Evolutionary conservation across 2,113 vertebrate genomes (phyloP).

Genomic region (Sakesphorus luctuosus): DNA sequence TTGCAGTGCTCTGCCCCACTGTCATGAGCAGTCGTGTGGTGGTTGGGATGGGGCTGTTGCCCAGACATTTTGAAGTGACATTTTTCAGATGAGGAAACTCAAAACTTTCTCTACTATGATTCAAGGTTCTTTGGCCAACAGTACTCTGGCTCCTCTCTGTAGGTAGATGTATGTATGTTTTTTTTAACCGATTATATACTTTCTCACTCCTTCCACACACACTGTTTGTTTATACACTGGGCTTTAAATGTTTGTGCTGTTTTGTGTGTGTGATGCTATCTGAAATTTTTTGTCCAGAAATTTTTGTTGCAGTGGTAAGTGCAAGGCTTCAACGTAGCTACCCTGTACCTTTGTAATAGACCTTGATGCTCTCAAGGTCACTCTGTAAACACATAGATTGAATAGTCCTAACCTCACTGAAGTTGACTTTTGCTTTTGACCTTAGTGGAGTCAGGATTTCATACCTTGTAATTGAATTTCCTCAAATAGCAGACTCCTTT

Average conservation of each 20-base stretch:
- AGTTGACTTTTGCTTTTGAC: neutral
- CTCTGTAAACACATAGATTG: neutral
- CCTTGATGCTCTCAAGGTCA: neutral
- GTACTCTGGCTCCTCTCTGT: neutral
- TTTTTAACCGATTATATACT: neutral
- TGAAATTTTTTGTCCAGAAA: neutral
- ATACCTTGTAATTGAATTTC: conserved; percentile 1
- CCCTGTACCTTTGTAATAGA: neutral
- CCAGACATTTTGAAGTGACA: neutral
- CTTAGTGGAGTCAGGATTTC: neutral
- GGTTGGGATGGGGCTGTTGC: neutral
- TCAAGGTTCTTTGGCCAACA: neutral
- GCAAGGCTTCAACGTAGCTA: neutral
- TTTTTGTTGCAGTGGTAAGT: neutral
- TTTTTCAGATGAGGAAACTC: neutral
- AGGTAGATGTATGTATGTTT: neutral
- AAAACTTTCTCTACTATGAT: accelerated
- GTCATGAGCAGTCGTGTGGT: accelerated
- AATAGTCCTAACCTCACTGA: neutral
- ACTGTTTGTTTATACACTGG: neutral
- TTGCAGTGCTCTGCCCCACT: no score
- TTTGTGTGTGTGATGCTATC: neutral
- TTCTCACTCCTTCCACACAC: neutral
- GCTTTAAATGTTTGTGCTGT: neutral
- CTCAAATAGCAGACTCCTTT: neutral